Base-by-base conservation (phyloP, 2,113 vertebrate genomes). In the Rhizomys pruinosus region DNA sequence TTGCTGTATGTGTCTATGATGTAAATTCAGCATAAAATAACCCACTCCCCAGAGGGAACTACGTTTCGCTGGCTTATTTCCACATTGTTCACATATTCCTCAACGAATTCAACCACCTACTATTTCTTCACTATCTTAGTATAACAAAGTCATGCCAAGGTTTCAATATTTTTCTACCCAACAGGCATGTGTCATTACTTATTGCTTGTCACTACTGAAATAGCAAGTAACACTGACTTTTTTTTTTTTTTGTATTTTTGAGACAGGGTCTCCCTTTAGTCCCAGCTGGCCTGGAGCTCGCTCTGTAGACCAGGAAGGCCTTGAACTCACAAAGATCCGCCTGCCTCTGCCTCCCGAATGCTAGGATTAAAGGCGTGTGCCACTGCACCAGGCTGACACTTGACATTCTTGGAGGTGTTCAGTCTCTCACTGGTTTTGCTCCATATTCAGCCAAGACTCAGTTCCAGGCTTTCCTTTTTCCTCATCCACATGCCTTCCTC, bases 11-110 rank as follows among this genome's bases (percentile, higher is more conserved):
- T 52, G 22, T 10, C 69, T 59, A n/a, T 25, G 73, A 52, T 59
- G 72, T 27, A 82, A 95, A 79, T 77, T 44, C 72, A 61, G 25
- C 57, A 90, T 37, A 92, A 90, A 87, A 87, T 76, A 29, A 84
- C 19, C 66, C 25, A 80, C 37, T 92, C 44, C 12, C 52, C 12
- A 17, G 11, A 68, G 59, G 82, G 32, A 91, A 73, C 39, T 81
- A 74, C 57, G 87, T 57, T 84, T 76, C 77, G 47, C 55, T 93
- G 8, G 78, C 29, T 82, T 86, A 29, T 92, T 74, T 84, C 90
- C 78, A 92, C n/a, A 37, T 20, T 82, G 42, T 32, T 73, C 52
- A 79, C 9, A 92, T 29, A 77, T 17, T 95, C 25, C 25, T 87
- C 81, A 66, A 86, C 19, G 44, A 87, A 57, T 11, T 68, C 25